Conservation (phyloP, 2,888 invertebrate genomes). For the Girardia tigrina region DNA sequence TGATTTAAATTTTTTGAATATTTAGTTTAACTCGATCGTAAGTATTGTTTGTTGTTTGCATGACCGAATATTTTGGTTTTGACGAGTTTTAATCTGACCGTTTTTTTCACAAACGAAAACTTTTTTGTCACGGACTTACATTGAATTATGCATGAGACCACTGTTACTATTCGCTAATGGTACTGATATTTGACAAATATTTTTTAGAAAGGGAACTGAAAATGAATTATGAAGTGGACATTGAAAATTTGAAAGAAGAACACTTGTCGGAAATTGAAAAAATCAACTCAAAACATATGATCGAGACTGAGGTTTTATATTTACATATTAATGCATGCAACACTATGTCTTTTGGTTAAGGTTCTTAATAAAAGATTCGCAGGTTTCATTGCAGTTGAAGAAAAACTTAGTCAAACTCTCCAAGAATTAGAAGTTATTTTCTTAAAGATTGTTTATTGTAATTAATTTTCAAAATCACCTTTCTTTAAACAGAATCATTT, state of each 20-base stretch:
- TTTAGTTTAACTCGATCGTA: neutral
- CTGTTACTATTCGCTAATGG: neutral
- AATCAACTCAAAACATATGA: neutral
- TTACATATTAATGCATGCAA: neutral
- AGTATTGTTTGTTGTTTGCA: neutral
- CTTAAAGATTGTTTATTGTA: neutral
- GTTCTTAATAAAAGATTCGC: neutral
- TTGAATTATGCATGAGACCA: neutral
- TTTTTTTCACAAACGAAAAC: neutral
- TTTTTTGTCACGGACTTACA: too few species aligned
- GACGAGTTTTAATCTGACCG: neutral
- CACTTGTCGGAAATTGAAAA: neutral
- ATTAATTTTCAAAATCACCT: neutral
- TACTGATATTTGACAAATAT: too few species aligned
- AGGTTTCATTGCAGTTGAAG: neutral
- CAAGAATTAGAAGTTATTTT: neutral
- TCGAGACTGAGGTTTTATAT: neutral
- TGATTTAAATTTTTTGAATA: neutral
- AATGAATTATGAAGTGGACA: neutral
- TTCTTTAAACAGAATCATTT: too few species aligned
- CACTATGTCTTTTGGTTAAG: neutral
- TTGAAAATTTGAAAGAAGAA: neutral
- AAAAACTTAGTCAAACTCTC: neutral
- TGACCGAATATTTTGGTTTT: neutral
- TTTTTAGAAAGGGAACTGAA: neutral